Evolutionary conservation across 2,113 vertebrate genomes (phyloP), one percentile per base, ranked within the genome.

Genomic region (Thamnaconus septentrionalis): DNA sequence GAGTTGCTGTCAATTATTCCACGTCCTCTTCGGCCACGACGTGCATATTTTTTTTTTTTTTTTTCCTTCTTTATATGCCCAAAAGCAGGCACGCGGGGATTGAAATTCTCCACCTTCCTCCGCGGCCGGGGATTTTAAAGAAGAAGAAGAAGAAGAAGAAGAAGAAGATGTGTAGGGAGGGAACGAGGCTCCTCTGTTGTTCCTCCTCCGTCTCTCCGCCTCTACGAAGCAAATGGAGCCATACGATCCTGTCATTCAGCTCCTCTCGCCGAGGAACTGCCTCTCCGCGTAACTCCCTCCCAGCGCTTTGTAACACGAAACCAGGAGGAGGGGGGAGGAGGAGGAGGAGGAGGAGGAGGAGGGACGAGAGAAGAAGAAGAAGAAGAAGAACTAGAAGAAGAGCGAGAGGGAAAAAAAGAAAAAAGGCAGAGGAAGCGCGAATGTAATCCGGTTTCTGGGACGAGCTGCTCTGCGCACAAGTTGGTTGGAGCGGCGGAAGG

Each of bases 211-310:
- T 2, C 18, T 31, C 76, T 53, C 18, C 18, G 2, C 18, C 18
- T 31, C 76, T 53, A 50, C 5, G 41, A 56, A 45, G 72, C 69
- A 73, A 75, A 87, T 74, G 64, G 57, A 75, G 81, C 86, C 81
- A 80, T 79, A 71, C 73, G 90, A 90, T 86, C 87, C 87, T 88
- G 88, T 91, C 89, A 89, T 86, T 83, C 83, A 81, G 82, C 84
- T 84, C 86, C 78, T 82, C 75, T 31, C 88, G 85, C 81, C 78
- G 84, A 85, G 79, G 64, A 88, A 87, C 90, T 89, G 86, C 80
- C 69, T 88, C 80, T 86, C 61, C 80, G 71, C 86, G 68, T 77
- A 83, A 88, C 85, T 87, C 82, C 86, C 80, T 88, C 79, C 77
- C 80, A 57, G 52, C 83, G 81, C 83, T 88, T 82, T 90, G 87